Conservation (phyloP, 2,797 vertebrate genomes). For the Morelia viridis region DNA sequence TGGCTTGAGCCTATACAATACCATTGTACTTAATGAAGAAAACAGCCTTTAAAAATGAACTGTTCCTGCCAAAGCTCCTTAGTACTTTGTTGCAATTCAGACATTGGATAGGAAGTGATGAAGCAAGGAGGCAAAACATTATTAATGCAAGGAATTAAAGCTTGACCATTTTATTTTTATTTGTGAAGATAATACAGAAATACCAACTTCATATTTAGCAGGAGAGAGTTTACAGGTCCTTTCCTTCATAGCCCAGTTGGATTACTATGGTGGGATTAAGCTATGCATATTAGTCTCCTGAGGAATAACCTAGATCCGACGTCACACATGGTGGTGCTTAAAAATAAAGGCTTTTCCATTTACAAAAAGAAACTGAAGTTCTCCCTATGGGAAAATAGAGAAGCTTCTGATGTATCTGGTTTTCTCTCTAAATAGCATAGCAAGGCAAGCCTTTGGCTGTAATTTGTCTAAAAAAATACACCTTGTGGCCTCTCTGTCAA, state of each 20-base stretch:
- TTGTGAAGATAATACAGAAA: not conserved
- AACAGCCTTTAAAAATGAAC: slow-evolving; percentile 39
- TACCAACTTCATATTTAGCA: slow-evolving; percentile 17
- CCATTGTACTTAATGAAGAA: slow-evolving; percentile 19
- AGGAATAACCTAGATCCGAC: slow-evolving; percentile 53
- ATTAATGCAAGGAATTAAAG: slow-evolving; percentile 33
- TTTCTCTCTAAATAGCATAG: rapidly evolving
- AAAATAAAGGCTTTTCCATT: slow-evolving; percentile 47
- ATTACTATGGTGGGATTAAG: slow-evolving; percentile 55
- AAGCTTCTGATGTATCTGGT: not conserved
- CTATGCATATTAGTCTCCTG: slow-evolving; percentile 33
- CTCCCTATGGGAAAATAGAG: not conserved
- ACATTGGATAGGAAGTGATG: not conserved
- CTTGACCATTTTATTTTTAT: slow-evolving; percentile 13
- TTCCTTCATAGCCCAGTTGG: slow-evolving; percentile 53
- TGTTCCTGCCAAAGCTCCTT: not conserved
- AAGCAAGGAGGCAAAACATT: slow-evolving; percentile 29
- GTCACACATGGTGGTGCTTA: slow-evolving; percentile 35
- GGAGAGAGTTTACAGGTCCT: slow-evolving; percentile 32
- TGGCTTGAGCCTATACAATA: slow-evolving; percentile 10
- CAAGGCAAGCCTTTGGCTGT: slow-evolving; percentile 7
- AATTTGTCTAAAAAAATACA: not conserved
- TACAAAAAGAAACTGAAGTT: slow-evolving; percentile 13
- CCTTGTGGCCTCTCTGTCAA: not conserved
- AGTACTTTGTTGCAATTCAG: not conserved